Conservation (phyloP, 2,797 vertebrate genomes). For the Myripristis jacobus region DNA sequence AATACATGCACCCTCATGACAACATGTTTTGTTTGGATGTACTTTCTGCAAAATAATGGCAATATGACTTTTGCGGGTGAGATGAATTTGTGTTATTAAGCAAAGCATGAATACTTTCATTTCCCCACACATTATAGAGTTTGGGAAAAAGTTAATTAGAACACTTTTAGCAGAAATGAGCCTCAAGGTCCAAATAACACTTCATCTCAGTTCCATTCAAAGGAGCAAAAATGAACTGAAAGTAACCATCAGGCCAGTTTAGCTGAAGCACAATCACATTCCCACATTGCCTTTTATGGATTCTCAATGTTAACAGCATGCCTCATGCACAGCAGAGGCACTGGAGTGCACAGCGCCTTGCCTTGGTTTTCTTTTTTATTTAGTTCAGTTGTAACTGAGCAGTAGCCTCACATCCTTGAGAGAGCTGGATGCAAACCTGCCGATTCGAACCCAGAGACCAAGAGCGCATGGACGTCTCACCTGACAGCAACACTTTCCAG, state of each 20-base stretch:
- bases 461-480: too few relatives aligned
- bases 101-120: constrained; percentile 6
- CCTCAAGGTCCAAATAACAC: background rate
- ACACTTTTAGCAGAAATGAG: too few relatives aligned
- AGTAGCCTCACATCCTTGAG: too few relatives aligned
- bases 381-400: background rate
- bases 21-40: background rate
- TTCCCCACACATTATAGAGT: constrained; percentile 11
- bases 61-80: background rate
- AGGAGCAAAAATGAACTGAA: background rate
- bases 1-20: background rate
- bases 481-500: too few relatives aligned
- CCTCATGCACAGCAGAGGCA: background rate
- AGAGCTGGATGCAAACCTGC: too few relatives aligned
- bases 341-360: background rate
- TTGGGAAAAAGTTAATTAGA: background rate
- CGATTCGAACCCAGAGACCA: too few relatives aligned
- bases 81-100: constrained; percentile 16
- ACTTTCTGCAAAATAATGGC: background rate
- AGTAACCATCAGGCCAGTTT: background rate
- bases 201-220: background rate
- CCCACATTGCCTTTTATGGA: background rate
- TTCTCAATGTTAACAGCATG: background rate
- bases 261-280: background rate
- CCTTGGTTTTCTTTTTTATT: background rate